Conservation (phyloP, 2,797 vertebrate species). For the Muscicapa striata region DNA sequence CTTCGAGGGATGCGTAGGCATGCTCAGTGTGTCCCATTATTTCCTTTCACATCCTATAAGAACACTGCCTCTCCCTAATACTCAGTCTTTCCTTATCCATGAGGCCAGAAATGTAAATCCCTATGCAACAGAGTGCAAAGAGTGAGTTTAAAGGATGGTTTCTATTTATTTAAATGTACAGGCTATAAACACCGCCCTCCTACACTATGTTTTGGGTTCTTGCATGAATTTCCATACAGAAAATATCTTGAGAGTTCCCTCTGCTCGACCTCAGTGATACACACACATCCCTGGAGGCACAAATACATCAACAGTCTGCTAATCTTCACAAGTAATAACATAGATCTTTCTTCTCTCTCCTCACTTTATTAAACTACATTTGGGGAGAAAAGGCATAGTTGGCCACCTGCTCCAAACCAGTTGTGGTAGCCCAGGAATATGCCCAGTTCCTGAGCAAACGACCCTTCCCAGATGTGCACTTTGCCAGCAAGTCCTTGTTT, state of each 20-base stretch:
- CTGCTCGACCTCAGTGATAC: neutral
- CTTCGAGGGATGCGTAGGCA: conserved; percentile 52
- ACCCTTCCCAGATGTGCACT: neutral
- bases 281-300: neutral
- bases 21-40: conserved; percentile 20
- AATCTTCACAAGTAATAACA: neutral
- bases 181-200: neutral
- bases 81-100: neutral
- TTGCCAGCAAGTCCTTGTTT: neutral
- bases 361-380: neutral
- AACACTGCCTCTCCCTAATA: conserved; percentile 38
- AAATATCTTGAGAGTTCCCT: neutral
- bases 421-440: neutral
- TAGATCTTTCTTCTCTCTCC: neutral
- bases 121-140: neutral
- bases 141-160: conserved; percentile 1
- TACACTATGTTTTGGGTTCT: neutral
- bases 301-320: neutral
- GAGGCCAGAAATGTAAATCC: conserved; percentile 35
- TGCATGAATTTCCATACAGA: neutral
- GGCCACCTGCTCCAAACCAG: neutral
- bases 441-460: neutral
- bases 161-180: conserved; percentile 21
- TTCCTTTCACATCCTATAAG: conserved; percentile 36
- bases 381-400: neutral